Percentiles rank a stretch among this genome's conserved stretches.
These are phyloP conservation scores for Apomyelois bistriatella DNA, from an alignment of 2,888 invertebrate genomes.

Conservation along the genomic window DNA sequence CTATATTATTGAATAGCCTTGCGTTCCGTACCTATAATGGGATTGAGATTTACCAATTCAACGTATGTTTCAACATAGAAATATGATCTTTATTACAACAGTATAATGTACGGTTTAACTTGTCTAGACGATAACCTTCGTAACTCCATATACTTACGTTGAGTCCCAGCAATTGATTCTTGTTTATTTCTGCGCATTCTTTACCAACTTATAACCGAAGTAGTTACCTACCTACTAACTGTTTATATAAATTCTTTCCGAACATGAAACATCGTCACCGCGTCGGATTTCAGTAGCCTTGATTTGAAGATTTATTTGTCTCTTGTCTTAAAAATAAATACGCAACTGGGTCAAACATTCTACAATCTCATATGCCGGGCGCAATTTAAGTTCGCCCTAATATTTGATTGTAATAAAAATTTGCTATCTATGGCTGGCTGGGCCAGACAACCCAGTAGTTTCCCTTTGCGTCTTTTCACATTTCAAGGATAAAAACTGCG, in stretches of 20 bases:
- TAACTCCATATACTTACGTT: slow-evolving; percentile 3
- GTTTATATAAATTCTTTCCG: no score
- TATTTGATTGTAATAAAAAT: no score
- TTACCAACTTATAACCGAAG: background rate
- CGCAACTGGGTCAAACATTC: background rate
- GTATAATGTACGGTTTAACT: background rate
- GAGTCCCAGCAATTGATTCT: background rate
- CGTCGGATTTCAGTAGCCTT: background rate
- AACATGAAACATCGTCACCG: no score
- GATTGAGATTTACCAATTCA: background rate
- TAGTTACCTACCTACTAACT: no score
- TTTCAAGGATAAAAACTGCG: no score
- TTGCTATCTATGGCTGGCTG: no score
- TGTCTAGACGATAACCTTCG: slow-evolving; percentile 1
- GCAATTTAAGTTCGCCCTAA: no score
- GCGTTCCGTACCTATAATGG: background rate
- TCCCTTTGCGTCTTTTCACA: no score
- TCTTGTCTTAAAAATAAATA: background rate
- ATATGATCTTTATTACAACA: slow-evolving; percentile 1
- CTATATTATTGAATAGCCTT: background rate
- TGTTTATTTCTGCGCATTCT: background rate
- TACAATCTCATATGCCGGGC: background rate
- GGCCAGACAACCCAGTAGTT: no score
- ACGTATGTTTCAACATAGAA: background rate
- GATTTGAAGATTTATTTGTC: background rate